These are phyloP conservation scores for Pseudopipra pipra DNA, from an alignment of 2,113 vertebrate species.

Conservation along the genomic window DNA sequence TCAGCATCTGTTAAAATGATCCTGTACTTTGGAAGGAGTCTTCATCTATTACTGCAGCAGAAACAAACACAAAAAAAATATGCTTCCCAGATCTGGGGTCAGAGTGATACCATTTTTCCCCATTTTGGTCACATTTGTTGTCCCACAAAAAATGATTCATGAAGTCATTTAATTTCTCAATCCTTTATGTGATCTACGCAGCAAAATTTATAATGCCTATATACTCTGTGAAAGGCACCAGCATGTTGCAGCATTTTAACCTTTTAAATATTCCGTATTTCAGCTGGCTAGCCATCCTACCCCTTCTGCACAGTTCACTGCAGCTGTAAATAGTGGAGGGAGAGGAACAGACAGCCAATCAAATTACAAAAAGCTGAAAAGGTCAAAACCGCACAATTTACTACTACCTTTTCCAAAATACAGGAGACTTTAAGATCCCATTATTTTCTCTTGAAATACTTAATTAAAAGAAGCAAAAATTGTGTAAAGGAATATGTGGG, in stretches of 20 bases:
- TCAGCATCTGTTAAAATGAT: neutral
- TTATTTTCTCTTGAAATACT: constrained; percentile 53
- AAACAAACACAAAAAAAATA: constrained; percentile 3
- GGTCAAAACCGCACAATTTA: constrained; percentile 66
- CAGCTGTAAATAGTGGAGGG: constrained; percentile 67
- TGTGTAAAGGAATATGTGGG: constrained; percentile 1
- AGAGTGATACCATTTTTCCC: neutral
- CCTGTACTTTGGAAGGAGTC: neutral
- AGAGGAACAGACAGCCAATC: constrained; percentile 63
- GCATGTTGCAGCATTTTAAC: constrained; percentile 65
- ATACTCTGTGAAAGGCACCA: constrained; percentile 37
- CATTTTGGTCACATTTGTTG: constrained; percentile 50
- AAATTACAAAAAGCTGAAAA: constrained; percentile 67
- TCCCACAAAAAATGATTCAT: constrained; percentile 58
- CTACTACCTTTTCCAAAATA: constrained; percentile 68
- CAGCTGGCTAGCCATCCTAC: constrained; percentile 50
- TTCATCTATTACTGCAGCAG: neutral
- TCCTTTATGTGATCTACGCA: neutral
- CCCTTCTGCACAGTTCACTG: constrained; percentile 65
- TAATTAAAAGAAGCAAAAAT: constrained; percentile 61
- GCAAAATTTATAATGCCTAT: constrained; percentile 41
- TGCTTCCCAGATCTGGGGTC: neutral
- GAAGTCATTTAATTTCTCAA: constrained; percentile 46
- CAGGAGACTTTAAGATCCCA: constrained; percentile 52
- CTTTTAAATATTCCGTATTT: constrained; percentile 67